phyloP scores from a whole-genome alignment of 37 sponge, comb jelly and placozoan genomes.

The Beroe forskalii region DNA sequence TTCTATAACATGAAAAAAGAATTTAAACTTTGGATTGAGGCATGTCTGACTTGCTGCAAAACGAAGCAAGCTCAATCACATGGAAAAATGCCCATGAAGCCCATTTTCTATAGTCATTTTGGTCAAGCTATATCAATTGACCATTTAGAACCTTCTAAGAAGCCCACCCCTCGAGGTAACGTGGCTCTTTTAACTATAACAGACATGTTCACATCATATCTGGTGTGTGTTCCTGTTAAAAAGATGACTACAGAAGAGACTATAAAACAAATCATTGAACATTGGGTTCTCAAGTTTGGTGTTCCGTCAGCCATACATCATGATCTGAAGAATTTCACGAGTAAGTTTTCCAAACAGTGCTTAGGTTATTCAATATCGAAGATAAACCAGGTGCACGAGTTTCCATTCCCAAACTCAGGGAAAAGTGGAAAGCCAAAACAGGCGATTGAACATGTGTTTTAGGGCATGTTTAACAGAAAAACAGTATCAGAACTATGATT shows the following conservation, averaged over 20 bases:
- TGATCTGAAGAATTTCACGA: neutral
- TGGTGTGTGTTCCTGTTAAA: constrained; percentile 18
- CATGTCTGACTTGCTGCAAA: neutral
- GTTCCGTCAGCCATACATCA: neutral
- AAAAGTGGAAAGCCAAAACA: neutral
- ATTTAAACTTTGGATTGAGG: neutral
- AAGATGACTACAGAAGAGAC: neutral
- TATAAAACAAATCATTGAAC: neutral
- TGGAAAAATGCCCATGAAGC: neutral
- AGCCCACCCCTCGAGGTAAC: neutral
- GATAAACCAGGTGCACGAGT: neutral
- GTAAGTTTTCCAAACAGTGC: neutral
- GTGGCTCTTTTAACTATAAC: constrained; percentile 3
- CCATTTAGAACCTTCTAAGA: constrained; percentile 23
- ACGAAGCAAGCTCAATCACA: neutral
- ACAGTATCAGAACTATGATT: constrained; percentile 37
- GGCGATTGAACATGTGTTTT: constrained; percentile 2
- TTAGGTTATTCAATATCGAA: constrained; percentile 48
- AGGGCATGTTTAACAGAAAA: neutral
- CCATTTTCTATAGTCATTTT: neutral
- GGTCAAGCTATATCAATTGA: neutral
- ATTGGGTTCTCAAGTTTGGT: constrained; percentile 6
- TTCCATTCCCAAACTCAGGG: constrained; percentile 15
- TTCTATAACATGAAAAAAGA: constrained; percentile 34
- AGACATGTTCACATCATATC: constrained; percentile 8